phyloP scores from a whole-genome alignment of 1,140 invertebrate species.

The Thereuonema tuberculata region DNA sequence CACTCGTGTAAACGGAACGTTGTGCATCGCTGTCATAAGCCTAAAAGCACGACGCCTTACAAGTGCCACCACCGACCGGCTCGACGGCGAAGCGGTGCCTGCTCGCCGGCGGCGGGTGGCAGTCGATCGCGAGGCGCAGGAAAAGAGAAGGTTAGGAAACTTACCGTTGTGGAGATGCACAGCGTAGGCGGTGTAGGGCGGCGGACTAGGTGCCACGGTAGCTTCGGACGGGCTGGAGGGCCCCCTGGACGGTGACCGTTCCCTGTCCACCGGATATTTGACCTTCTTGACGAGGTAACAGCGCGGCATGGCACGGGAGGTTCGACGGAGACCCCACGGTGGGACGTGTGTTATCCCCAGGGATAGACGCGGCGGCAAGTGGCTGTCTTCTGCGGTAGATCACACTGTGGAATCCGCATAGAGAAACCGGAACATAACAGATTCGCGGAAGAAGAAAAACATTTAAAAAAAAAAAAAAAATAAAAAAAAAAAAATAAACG shows the following conservation, averaged over 20 bases:
- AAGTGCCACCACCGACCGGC: too few species aligned
- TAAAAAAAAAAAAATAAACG: too few species aligned
- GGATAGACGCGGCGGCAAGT: not conserved
- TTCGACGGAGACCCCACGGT: not conserved
- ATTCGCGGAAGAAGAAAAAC: not conserved
- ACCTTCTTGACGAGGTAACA: conserved; percentile 22
- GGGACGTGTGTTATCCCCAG: not conserved
- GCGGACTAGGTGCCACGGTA: conserved; percentile 18
- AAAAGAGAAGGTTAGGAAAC: not conserved
- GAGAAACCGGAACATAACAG: not conserved
- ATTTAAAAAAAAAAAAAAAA: too few species aligned
- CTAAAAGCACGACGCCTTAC: too few species aligned
- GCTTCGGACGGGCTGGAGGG: conserved; percentile 21
- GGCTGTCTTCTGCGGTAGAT: not conserved
- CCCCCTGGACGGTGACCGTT: conserved; percentile 6
- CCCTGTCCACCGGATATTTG: conserved; percentile 17
- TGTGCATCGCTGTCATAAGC: too few species aligned
- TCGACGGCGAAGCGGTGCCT: too few species aligned
- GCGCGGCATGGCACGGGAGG: conserved; percentile 16
- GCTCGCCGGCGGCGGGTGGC: too few species aligned
- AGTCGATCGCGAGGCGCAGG: not conserved
- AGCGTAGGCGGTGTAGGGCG: not conserved
- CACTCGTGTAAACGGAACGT: too few species aligned
- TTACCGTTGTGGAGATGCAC: conserved; percentile 2
- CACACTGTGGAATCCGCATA: not conserved